Percentiles rank a stretch among this genome's conserved stretches.
Evolutionary conservation across 2,797 vertebrate species (phyloP).

Genomic region (Tinamus major): DNA sequence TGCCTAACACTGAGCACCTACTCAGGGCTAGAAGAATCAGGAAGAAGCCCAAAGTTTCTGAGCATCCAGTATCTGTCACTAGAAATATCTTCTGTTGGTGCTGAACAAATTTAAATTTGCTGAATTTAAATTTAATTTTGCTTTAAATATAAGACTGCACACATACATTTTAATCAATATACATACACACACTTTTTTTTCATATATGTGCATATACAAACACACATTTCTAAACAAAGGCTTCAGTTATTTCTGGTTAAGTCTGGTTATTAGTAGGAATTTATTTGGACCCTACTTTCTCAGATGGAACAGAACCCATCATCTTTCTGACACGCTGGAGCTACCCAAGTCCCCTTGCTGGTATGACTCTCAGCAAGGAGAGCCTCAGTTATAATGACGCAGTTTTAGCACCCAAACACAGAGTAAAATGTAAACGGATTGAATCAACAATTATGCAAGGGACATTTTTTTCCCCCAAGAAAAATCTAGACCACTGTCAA

Average conservation of each 20-base stretch:
- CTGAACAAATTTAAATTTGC: not conserved
- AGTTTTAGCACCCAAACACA: not conserved
- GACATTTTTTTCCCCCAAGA: not conserved
- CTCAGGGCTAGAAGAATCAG: not conserved
- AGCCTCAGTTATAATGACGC: accelerated
- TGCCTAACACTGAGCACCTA: not conserved
- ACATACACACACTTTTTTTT: too few species aligned
- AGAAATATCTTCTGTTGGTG: not conserved
- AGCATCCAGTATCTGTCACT: not conserved
- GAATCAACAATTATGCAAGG: not conserved
- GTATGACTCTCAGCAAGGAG: not conserved
- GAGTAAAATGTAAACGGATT: not conserved
- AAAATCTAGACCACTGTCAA: not conserved
- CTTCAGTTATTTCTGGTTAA: not conserved
- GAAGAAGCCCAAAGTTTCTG: not conserved
- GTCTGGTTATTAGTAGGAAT: not conserved
- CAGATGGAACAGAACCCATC: not conserved
- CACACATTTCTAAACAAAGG: not conserved
- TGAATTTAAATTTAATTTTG: too few species aligned
- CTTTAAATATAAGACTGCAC: too few species aligned
- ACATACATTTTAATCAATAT: too few species aligned
- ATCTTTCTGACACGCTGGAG: not conserved
- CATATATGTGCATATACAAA: not conserved
- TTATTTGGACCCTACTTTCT: not conserved
- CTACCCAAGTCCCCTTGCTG: not conserved